These are phyloP conservation scores for Drosophila tsacasi DNA, from an alignment of 1,140 invertebrate genomes.

Conservation along the genomic window DNA sequence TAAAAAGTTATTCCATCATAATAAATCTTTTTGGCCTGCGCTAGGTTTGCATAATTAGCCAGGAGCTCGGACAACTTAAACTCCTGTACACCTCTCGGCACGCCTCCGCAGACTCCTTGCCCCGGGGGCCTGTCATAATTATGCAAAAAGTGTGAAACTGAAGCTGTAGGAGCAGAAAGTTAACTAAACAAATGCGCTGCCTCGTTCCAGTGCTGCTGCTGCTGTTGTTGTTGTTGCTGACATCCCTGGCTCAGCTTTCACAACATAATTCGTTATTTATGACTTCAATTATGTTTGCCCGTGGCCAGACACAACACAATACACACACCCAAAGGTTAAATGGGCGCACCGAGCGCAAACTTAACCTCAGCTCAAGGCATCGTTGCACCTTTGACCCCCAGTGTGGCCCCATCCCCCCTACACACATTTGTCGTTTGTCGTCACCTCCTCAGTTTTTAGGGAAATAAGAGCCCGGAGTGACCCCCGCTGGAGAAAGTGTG, in stretches of 20 bases:
- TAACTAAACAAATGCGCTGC: conserved; percentile 66
- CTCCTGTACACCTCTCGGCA: conserved; percentile 11
- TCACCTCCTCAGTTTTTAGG: conserved; percentile 52
- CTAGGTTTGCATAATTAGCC: conserved; percentile 75
- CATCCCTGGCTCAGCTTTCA: conserved; percentile 66
- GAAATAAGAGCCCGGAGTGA: conserved; percentile 18
- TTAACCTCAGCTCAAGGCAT: conserved; percentile 53
- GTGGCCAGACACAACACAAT: conserved; percentile 46
- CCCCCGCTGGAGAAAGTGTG: conserved; percentile 17
- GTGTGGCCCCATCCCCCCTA: conserved; percentile 39
- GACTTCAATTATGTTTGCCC: conserved; percentile 82
- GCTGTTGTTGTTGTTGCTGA: conserved; percentile 13
- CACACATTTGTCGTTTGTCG: conserved; percentile 63
- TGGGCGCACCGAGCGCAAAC: conserved; percentile 64
- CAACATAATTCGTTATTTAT: conserved; percentile 83
- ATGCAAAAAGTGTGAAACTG: conserved; percentile 75
- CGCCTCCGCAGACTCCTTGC: conserved; percentile 16
- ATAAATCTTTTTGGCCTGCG: conserved; percentile 72
- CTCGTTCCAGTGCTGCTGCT: conserved; percentile 10
- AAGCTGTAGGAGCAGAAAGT: conserved; percentile 53
- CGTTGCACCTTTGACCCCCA: conserved; percentile 28
- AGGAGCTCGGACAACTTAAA: conserved; percentile 54
- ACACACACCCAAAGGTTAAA: conserved; percentile 64
- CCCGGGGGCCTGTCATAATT: conserved; percentile 65
- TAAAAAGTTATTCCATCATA: conserved; percentile 81